A percentile compares a stretch with the other conserved stretches of the same genome.
Evolutionary conservation across 1,140 invertebrate genomes (phyloP).

Genomic region (Leptinotarsa undecemlineata): DNA sequence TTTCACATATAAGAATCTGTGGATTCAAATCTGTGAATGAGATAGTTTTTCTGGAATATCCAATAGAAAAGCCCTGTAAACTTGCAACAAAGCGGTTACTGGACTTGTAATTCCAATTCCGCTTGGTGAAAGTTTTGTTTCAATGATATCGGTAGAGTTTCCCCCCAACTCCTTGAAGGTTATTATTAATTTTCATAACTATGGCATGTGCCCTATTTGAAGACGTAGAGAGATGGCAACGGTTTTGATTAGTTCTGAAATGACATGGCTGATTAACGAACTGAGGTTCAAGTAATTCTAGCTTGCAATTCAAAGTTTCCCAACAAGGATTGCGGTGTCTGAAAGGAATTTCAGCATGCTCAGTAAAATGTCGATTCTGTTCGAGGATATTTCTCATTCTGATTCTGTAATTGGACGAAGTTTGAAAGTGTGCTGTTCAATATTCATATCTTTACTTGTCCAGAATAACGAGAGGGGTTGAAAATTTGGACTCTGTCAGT

Average conservation of each 20-base stretch:
- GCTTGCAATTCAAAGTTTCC: background rate
- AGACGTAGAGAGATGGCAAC: slow-evolving; percentile 35
- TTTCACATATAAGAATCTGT: too few relatives aligned
- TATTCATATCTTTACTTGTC: too few relatives aligned
- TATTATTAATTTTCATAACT: slow-evolving; percentile 37
- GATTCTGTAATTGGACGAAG: too few relatives aligned
- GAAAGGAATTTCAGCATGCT: background rate
- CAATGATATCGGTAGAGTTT: slow-evolving; percentile 4
- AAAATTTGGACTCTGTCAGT: too few relatives aligned
- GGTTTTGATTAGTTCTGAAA: slow-evolving; percentile 40
- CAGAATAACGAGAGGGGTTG: too few relatives aligned
- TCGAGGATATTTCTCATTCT: too few relatives aligned
- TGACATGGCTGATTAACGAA: slow-evolving; percentile 25
- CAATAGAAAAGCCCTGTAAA: too few relatives aligned
- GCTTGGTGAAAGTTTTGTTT: background rate
- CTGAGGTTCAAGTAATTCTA: background rate
- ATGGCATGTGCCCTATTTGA: slow-evolving; percentile 19
- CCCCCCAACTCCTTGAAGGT: background rate
- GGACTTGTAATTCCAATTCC: background rate
- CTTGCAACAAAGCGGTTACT: too few relatives aligned
- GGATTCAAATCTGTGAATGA: too few relatives aligned
- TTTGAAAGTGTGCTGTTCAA: too few relatives aligned
- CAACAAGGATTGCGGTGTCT: background rate
- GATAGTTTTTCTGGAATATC: too few relatives aligned
- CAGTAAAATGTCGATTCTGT: too few relatives aligned